Percentiles rank a stretch among this genome's conserved stretches.
These are phyloP conservation scores for Carassius auratus DNA, from an alignment of 2,113 vertebrate species.

Conservation along the genomic window DNA sequence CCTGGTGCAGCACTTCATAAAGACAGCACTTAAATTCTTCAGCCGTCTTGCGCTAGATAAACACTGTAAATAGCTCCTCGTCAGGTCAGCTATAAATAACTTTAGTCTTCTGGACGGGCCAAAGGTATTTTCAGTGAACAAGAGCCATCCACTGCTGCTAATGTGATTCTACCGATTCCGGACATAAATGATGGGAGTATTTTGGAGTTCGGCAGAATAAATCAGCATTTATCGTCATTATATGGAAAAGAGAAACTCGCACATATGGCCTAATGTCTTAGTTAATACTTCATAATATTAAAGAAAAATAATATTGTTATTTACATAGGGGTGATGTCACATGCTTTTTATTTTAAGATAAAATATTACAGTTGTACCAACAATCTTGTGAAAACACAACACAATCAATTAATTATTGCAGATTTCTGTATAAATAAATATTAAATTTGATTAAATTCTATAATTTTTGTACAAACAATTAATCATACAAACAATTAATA, in stretches of 20 bases:
- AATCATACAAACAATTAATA: no score
- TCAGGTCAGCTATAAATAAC: conserved; percentile 65
- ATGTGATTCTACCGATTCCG: not conserved
- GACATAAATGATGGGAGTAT: not conserved
- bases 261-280: not conserved
- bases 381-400: not conserved
- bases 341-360: not conserved
- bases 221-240: not conserved
- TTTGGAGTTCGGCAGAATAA: not conserved
- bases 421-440: no score
- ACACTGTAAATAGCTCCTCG: conserved; percentile 75
- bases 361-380: not conserved
- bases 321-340: not conserved
- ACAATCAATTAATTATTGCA: not conserved
- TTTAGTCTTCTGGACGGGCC: not conserved
- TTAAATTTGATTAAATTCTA: no score
- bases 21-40: conserved; percentile 73
- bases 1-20: conserved; percentile 69
- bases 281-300: not conserved
- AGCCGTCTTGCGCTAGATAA: conserved; percentile 69
- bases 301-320: not conserved
- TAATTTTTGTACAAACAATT: no score
- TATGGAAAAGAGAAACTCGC: not conserved
- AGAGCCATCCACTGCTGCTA: not conserved
- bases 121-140: not conserved